Base-by-base conservation (phyloP, 1,140 invertebrate species). In the Bacillus rossius region DNA sequence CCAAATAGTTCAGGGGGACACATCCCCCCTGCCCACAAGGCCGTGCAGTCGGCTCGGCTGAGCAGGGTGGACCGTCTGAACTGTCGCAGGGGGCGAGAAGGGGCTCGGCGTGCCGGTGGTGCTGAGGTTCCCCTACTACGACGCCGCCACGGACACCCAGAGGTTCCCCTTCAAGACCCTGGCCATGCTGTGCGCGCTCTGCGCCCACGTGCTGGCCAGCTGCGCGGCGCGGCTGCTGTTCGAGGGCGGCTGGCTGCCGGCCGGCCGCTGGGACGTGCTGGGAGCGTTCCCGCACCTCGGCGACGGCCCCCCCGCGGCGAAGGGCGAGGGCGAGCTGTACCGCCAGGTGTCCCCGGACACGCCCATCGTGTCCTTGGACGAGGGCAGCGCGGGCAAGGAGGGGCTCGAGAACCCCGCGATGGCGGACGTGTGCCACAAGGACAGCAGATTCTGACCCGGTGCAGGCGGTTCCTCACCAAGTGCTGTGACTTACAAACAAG, bases 91-190 rank as follows among this genome's bases (percentile, higher is more conserved):
- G 1, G 88, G 88, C 3, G 88, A 91, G 66, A 73, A 75, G 25
- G 75, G 80, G 17, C 70, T 91, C 17, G 75, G 79, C 4, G 73
- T 91, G 38, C 80, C 82, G 1, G 71, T 84, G 3, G 55, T 83
- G 8, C 80, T 87, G 40, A 77, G 83, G 61, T 88, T 81, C 67
- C 85, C 84, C 1, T 80, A 72, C 57, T 86, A 79, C 67, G 74
- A 83, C 62, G 68, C 74, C n/a, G 75, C 67, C 38, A 75, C 69
- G 1, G 61, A 74, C 7, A 71, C 68, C 1, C 85, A 87, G 65
- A 75, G 75, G 57, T 84, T 84, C 64, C 82, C 82, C 7, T 83
- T 83, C 59, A 73, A 81, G 17, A 83, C 81, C 1, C 68, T 77
- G 3, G 71, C 78, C 26, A 83, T 84, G 81, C 52, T 88, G 14